A percentile compares a stretch with the other conserved stretches of the same genome.
These are phyloP conservation scores for Philereme vetulata DNA, from an alignment of 2,888 invertebrate genomes.

Conservation along the genomic window DNA sequence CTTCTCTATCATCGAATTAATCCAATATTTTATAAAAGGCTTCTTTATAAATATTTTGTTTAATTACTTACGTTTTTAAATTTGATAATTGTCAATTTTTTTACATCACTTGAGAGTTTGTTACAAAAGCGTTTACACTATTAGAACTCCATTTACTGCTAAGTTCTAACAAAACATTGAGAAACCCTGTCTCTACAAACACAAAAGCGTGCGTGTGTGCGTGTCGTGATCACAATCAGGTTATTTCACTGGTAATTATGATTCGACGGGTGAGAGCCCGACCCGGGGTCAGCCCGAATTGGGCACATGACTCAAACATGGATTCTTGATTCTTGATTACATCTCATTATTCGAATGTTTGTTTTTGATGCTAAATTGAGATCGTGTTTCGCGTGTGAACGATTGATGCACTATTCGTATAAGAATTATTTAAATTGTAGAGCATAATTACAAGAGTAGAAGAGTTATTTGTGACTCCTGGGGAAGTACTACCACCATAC, in stretches of 20 bases:
- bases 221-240: constrained; percentile 82
- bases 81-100: too few species aligned
- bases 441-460: too few species aligned
- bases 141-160: too few species aligned
- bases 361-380: constrained; percentile 49
- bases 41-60: too few species aligned
- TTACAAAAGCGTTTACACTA: too few species aligned
- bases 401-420: constrained; percentile 16
- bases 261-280: constrained; percentile 74
- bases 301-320: constrained; percentile 68
- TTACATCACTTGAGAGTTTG: too few species aligned
- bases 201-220: constrained; percentile 67
- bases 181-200: constrained; percentile 55
- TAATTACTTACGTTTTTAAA: too few species aligned
- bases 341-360: constrained; percentile 62
- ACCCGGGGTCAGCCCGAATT: constrained; percentile 73
- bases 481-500: too few species aligned
- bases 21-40: too few species aligned
- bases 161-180: constrained; percentile 44
- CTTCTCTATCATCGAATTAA: too few species aligned
- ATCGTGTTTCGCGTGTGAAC: constrained; percentile 48
- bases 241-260: constrained; percentile 83
- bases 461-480: too few species aligned
- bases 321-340: constrained; percentile 61
- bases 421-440: constrained; percentile 2